Evolutionary conservation across 2,888 invertebrate species (phyloP), one percentile per base, ranked within the genome.

Genomic region (Atrina japonica): DNA sequence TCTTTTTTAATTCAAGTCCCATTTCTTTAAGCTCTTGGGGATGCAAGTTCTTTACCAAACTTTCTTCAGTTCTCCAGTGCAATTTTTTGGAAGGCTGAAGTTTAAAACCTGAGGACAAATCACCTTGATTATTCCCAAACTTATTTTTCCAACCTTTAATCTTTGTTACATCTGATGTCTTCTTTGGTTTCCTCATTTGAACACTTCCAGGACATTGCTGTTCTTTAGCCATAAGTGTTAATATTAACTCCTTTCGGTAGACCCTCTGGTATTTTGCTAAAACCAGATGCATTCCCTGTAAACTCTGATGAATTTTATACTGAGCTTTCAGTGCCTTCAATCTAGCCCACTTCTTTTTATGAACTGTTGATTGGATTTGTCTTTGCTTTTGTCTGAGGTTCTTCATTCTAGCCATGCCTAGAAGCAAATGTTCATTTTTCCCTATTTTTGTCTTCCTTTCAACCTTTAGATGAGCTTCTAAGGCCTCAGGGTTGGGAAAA

Each of bases 131-230:
- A 73, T 65, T 70, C 11, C 64, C 73, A 66, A 75, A 81, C 59
- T 83, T 87, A n/a, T 74, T 83, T 67, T 83, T 85, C 87, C 86
- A 86, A 43, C 85, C 85, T 77, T 87, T 86, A 47, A 86, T 86
- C 64, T 87, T 87, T 9, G 84, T 83, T 25, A 84, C 71, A 67
- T 87, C 86, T 7, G 79, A 72, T 11, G 86, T 86, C 69, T 88
- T 86, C 25, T 75, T 66, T 47, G 80, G 69, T 16, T 70, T 58
- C 50, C 68, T 74, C 3, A 27, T 41, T 47, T 50, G 35, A 21
- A 67, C 58, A 7, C 59, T 63, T 35, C 49, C 66, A 5, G 73
- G 64, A 18, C 50, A 53, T n/a, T 68, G 58, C 29, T 73, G 61
- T 47, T 67, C 67, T 47, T 70, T 75, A 16, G 67, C 74, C 43